Conservation (phyloP, 2,888 invertebrate species). For the Drosophila kambysellisi region DNA sequence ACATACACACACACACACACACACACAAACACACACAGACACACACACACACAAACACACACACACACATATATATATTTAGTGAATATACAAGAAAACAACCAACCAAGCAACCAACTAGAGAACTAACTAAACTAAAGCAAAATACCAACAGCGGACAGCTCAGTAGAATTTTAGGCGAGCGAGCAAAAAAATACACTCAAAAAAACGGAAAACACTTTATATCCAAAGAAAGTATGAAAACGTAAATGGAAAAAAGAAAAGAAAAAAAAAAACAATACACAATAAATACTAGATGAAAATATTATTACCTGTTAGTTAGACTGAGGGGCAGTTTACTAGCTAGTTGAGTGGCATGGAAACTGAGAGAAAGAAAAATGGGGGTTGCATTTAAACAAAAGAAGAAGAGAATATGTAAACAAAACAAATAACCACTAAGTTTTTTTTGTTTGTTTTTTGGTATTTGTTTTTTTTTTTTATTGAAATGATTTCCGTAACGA, state of each 20-base stretch:
- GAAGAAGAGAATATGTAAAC: background rate
- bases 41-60: constrained; percentile 45
- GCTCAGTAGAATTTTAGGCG: constrained; percentile 44
- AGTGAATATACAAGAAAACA: constrained; percentile 54
- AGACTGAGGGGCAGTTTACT: constrained; percentile 66
- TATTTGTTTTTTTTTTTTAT: background rate
- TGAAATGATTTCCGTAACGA: constrained; percentile 20
- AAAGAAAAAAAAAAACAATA: constrained; percentile 28
- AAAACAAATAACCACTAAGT: constrained; percentile 16
- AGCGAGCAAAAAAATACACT: background rate
- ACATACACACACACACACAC: constrained; percentile 42
- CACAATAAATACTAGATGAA: constrained; percentile 59
- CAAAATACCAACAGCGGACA: constrained; percentile 41
- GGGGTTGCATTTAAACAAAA: constrained; percentile 5
- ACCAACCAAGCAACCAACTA: constrained; percentile 54
- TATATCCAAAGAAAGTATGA: constrained; percentile 32
- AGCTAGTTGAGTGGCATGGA: constrained; percentile 39
- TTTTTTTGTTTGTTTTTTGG: constrained; percentile 6
- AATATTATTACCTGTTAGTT: constrained; percentile 74
- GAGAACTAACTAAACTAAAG: constrained; percentile 43
- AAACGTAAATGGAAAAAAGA: constrained; percentile 1
- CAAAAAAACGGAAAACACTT: constrained; percentile 23
- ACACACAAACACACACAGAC: constrained; percentile 17
- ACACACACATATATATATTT: constrained; percentile 49
- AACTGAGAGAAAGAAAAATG: background rate